Conservation (phyloP, 2,113 vertebrate species). For the Gymnorhina tibicen region DNA sequence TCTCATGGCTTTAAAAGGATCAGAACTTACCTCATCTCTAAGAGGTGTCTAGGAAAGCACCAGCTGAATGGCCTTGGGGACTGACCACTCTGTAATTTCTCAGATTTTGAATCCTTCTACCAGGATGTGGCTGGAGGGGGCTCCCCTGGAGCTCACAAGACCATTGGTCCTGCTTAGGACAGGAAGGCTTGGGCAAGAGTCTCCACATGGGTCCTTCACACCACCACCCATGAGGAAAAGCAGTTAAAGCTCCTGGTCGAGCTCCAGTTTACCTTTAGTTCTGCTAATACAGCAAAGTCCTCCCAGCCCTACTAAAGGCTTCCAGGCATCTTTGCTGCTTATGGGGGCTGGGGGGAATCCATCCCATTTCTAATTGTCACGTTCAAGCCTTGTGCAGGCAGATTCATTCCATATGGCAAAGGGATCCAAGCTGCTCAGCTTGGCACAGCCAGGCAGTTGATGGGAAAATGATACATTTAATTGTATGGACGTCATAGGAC, state of each 20-base stretch:
- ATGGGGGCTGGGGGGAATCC: not conserved
- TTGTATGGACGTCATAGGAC: not conserved
- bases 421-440: not conserved
- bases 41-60: not conserved
- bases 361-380: not conserved
- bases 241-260: not conserved
- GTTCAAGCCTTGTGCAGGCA: not conserved
- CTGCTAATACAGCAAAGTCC: not conserved
- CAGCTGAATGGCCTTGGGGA: not conserved
- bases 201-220: not conserved
- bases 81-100: not conserved
- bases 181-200: not conserved
- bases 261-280: not conserved
- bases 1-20: not conserved
- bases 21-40: not conserved
- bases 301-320: not conserved
- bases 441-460: not conserved
- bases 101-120: not conserved
- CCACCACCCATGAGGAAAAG: not conserved
- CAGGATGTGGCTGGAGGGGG: not conserved
- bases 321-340: not conserved
- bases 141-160: not conserved
- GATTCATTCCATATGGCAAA: not conserved
- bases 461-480: constrained; percentile 3
- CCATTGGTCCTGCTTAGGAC: not conserved